These are phyloP conservation scores for Bombus terrestris DNA, from an alignment of 1,140 invertebrate genomes.

Conservation along the genomic window DNA sequence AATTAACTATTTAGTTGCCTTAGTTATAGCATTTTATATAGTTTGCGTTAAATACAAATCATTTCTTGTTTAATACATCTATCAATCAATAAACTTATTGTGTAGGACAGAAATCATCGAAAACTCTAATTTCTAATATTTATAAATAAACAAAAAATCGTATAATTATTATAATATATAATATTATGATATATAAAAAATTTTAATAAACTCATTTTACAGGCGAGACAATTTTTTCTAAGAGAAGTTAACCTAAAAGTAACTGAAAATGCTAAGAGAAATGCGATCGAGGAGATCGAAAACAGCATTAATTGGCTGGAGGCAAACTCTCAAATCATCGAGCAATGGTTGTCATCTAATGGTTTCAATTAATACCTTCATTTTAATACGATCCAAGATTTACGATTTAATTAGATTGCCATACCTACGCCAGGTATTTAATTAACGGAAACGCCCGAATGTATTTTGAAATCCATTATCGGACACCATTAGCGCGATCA, in stretches of 20 bases:
- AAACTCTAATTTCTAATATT: no score
- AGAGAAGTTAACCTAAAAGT: not conserved
- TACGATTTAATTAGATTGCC: not conserved
- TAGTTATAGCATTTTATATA: no score
- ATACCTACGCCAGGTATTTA: not conserved
- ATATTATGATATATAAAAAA: no score
- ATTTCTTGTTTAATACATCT: no score
- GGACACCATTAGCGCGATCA: not conserved
- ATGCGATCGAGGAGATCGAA: slow-evolving; percentile 34
- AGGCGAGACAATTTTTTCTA: slow-evolving; percentile 25
- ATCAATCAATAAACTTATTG: no score
- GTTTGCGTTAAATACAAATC: accelerated
- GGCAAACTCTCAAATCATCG: slow-evolving; percentile 17
- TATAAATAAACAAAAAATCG: no score
- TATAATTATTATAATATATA: no score
- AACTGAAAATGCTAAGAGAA: slow-evolving; percentile 6
- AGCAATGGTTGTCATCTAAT: slow-evolving; percentile 15
- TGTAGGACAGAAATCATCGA: no score
- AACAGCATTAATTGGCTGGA: slow-evolving; percentile 38
- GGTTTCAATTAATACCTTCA: not conserved
- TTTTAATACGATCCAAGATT: not conserved
- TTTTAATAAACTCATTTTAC: not conserved
- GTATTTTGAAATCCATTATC: slow-evolving; percentile 1
- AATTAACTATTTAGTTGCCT: no score
- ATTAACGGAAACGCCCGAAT: not conserved